phyloP scores from a whole-genome alignment of 2,888 invertebrate species.

The Patella depressa region DNA sequence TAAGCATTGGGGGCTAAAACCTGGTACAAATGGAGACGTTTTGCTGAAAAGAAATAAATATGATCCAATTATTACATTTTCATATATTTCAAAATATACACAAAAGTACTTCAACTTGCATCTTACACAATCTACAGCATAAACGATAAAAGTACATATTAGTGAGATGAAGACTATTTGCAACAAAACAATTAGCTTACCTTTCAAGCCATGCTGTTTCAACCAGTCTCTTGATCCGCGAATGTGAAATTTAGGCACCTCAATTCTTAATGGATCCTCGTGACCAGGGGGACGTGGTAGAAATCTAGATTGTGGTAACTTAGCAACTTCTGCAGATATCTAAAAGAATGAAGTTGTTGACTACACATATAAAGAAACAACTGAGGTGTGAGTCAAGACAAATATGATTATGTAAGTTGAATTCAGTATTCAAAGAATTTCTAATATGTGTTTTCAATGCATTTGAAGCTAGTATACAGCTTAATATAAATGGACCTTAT shows the following conservation, averaged over 20 bases:
- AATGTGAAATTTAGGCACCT: constrained; percentile 66
- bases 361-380: no score
- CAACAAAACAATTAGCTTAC: constrained; percentile 37
- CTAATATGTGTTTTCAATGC: no score
- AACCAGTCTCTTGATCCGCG: constrained; percentile 68
- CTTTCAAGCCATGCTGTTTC: constrained; percentile 69
- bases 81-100: neutral
- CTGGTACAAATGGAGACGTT: constrained; percentile 69
- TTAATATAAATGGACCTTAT: no score
- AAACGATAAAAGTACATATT: neutral
- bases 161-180: no score
- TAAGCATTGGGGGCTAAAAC: constrained; percentile 71
- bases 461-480: no score
- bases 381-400: no score
- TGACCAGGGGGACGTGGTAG: constrained; percentile 71
- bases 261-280: constrained; percentile 66
- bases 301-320: constrained; percentile 69
- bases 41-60: constrained; percentile 54
- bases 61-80: neutral
- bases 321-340: constrained; percentile 68
- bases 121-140: neutral
- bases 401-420: no score
- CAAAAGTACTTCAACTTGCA: neutral
- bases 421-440: no score
- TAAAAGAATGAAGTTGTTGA: constrained; percentile 30